Evolutionary conservation across 2,888 invertebrate species (phyloP).

Genomic region (Eilema depressum): DNA sequence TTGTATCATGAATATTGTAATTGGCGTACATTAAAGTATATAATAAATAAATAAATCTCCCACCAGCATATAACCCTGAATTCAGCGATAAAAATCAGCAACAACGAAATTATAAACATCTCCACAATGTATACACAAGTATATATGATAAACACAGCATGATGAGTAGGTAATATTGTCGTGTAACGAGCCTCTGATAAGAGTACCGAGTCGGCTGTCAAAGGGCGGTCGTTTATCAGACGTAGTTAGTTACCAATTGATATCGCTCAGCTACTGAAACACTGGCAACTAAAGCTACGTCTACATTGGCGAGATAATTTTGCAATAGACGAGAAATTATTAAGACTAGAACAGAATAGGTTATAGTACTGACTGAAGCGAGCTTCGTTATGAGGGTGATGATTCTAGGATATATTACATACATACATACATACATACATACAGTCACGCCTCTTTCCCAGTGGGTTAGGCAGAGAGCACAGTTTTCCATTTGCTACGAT

Average conservation of each 20-base stretch:
- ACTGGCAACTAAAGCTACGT: conserved; percentile 34
- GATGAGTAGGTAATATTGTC: conserved; percentile 42
- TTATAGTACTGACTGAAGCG: no score
- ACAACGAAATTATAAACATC: not conserved
- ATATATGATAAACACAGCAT: conserved; percentile 19
- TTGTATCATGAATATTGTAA: no score
- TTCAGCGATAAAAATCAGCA: not conserved
- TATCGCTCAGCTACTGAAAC: conserved; percentile 46
- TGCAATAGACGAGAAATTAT: no score
- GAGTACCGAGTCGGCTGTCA: conserved; percentile 54
- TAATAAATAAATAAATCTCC: no score
- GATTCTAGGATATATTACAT: no score
- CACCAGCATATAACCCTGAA: not conserved
- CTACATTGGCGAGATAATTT: conserved; percentile 16
- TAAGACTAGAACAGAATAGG: no score
- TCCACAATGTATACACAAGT: not conserved
- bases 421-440: no score
- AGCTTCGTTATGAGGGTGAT: no score
- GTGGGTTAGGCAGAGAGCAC: no score
- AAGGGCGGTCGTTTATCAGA: conserved; percentile 58
- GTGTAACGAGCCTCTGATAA: conserved; percentile 54
- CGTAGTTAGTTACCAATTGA: conserved; percentile 49
- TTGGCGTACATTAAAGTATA: no score
- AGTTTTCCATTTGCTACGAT: no score
- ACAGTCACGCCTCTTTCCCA: no score